Base-by-base conservation (phyloP, 1,140 invertebrate species). In the Venustaconcha ellipsiformis region DNA sequence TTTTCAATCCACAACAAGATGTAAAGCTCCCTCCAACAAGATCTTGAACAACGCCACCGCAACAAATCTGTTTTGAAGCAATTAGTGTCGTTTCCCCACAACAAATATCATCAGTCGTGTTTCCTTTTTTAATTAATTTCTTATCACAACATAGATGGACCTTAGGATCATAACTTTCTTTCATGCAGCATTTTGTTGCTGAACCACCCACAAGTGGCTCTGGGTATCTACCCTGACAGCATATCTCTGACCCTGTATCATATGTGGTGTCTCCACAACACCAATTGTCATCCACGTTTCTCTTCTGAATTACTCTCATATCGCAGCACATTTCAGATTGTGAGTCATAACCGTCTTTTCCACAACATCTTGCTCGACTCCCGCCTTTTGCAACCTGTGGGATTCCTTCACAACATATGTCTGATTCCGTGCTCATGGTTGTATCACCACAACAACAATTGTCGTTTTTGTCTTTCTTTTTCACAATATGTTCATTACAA, bases 281-380 rank as follows among this genome's bases (percentile, higher is more conserved):
- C 37, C 62, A 72, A 37, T 72, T 72, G 56, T 72, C 70, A 72
- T 64, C 70, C 14, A 15, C 3, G 23, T 48, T 72, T 13, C 59
- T 48, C 59, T 72, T 72, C 66, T 67, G 57, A 37, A 66, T 62
- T 8, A 77, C 56, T 30, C 67, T 66, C 14, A 63, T 66, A 58
- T 72, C 75, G 57, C 75, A 77, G 57, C 75, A 77, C 64, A 77
- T 77, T n/a, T 60, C 67, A 55, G 26, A 63, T 60, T 65, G 26
- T 6, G 69, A 67, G 63, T 77, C 75, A 58, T 56, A 69, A 56
- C 37, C 14, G 18, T 15, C 26, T 17, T 18, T 56, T 56, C n/a
- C 67, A 57, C 67, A 70, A 70, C 67, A 70, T 57, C 67, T 55
- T 3, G 56, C 26, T 13, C 58, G 14, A 57, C 15, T 59, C 0